Base-by-base conservation (phyloP, 2,888 invertebrate genomes). In the Rambutsinella grinnellia region DNA sequence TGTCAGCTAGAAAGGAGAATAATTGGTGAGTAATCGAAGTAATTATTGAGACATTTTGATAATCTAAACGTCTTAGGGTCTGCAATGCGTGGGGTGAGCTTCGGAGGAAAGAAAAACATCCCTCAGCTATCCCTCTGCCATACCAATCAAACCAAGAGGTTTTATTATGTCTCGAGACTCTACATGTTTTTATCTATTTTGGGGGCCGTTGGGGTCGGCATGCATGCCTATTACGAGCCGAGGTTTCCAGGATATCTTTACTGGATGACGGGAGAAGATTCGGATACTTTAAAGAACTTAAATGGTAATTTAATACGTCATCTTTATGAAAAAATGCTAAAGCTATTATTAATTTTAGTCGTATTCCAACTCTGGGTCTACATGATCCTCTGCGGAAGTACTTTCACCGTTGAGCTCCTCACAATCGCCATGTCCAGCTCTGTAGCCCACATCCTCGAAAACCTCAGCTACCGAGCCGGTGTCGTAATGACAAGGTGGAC, bases 401-500 rank as follows among this genome's bases (percentile, higher is more conserved):
- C 69, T 61, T 79, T 76, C 23, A 69, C 68, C 2, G 58, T 69
- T 3, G 79, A 79, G 47, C 53, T 72, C 3, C 65, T 79, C 5
- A 67, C 72, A 3, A 74, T 76, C 10, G 53, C 67, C 2, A 65
- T 72, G 65, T 79, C 79, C 28, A 65, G 66, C 27, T 79, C 79
- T 3, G 28, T 79, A 0, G 79, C 58, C 0, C 79, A 79, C 26
- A 76, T 76, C 27, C 49, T 79, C 27, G 79, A 79, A 24, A 79
- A 72, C 26, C 36, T 79, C 15, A 76, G 76, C 60, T 79, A 79
- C 24, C 49, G 74, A 13, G 79, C 63, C 3, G 79, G 79, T 1
- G 79, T 79, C 2, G 79, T 79, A 15, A 79, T 79, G 79, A 65
- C 65, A 19, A 62, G 79, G 21, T 79, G 79, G 79, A 54, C 58